Evolutionary conservation across 2,888 invertebrate genomes (phyloP).

Genomic region (Ormia ochracea): DNA sequence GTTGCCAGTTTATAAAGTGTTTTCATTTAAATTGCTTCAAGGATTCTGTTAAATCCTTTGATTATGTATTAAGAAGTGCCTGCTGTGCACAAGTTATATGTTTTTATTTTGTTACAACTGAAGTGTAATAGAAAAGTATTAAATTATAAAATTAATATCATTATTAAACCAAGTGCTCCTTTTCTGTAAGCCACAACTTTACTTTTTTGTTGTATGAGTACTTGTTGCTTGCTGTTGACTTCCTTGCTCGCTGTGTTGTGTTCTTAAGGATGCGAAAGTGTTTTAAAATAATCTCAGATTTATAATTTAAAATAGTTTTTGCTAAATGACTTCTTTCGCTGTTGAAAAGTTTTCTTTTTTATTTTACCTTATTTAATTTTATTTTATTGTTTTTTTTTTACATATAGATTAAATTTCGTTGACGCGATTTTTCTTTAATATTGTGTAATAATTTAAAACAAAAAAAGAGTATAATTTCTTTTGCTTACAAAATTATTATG

Average conservation of each 20-base stretch:
- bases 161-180: background rate
- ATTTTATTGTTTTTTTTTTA: no score
- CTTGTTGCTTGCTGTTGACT: background rate
- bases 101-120: slow-evolving; percentile 14
- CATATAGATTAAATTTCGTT: no score
- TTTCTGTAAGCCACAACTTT: slow-evolving; percentile 27
- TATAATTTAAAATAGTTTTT: no score
- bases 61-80: slow-evolving; percentile 47
- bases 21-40: background rate
- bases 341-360: no score
- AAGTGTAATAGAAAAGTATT: slow-evolving; percentile 41
- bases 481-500: slow-evolving; percentile 9
- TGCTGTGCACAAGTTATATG: slow-evolving; percentile 44
- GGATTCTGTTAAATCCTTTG: slow-evolving; percentile 45
- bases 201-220: background rate
- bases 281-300: no score
- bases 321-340: no score
- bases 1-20: background rate
- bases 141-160: background rate
- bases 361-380: no score
- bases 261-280: background rate
- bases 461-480: background rate
- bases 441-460: slow-evolving; percentile 23
- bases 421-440: background rate
- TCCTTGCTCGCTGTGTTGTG: background rate